Conservation (phyloP, 2,113 vertebrate species). For the Cinclus mexicanus region DNA sequence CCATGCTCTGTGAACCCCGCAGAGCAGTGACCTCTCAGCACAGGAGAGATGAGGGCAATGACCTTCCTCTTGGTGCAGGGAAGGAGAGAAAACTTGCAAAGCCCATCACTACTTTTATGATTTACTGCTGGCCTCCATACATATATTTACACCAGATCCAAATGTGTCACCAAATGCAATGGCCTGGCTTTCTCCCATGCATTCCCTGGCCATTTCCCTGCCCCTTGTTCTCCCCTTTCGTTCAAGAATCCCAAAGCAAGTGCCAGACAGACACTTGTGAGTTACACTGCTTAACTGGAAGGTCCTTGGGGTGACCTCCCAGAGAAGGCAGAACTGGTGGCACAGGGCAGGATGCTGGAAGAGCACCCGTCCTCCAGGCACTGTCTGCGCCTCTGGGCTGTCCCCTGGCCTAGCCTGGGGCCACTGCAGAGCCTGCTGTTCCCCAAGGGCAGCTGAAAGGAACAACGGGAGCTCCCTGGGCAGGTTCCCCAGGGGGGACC, state of each 20-base stretch:
- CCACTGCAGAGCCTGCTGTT: not conserved
- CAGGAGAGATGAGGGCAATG: not conserved
- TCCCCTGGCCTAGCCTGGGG: accelerated
- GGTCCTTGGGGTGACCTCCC: not conserved
- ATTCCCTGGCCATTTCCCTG: not conserved
- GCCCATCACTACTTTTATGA: not conserved
- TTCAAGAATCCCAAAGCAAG: not conserved
- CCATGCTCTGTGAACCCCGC: not conserved
- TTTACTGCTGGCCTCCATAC: not conserved
- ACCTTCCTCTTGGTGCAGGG: not conserved
- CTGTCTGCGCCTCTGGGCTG: not conserved
- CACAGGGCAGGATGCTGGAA: not conserved
- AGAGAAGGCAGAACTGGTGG: not conserved
- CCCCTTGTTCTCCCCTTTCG: not conserved
- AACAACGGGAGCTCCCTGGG: not conserved
- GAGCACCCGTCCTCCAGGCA: not conserved
- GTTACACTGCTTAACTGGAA: not conserved
- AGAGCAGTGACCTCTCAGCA: not conserved
- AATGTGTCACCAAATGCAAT: not conserved
- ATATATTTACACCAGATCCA: not conserved
- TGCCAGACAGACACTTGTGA: not conserved
- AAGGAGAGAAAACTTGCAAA: not conserved
- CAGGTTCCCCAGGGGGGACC: not conserved
- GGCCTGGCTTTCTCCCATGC: not conserved
- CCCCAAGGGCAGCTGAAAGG: not conserved